Base-by-base conservation (phyloP, 2,113 vertebrate genomes). In the Rhodinocichla rosea region DNA sequence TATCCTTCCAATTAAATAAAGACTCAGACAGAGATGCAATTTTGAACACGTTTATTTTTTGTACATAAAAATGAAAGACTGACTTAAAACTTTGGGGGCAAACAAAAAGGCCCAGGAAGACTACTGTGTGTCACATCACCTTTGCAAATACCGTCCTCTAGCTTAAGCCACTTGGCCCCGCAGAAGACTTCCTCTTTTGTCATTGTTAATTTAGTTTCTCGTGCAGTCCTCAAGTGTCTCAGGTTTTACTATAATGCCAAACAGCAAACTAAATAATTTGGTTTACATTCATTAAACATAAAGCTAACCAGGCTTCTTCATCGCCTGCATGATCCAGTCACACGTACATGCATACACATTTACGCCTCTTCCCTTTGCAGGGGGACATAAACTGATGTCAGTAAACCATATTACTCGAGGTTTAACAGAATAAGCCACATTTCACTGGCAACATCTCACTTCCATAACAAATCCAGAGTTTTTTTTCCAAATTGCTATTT, bases 41-140 rank as follows among this genome's bases (percentile, higher is more conserved):
- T 96, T 97, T 87, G 92, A 96, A 97, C 83, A 95, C n/a, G 88
- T 98, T 98, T 98, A 98, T 96, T 98, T 97, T 96, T 97, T n/a
- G 53, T 97, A 97, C 89, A 96, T 95, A 93, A 96, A 95, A 94
- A 81, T 16, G 62, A 74, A 94, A 94, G 87, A 91, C 85, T 95
- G 83, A 92, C 39, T 89, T 96, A 87, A 94, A 97, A 94, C n/a
- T 89, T 0, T 62, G 26, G 92, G 53, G 82, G 75, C 57, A 63
- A 87, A 85, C 89, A 95, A 94, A 87, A 86, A 89, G 79, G 79
- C 94, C 90, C 83, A 85, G 89, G 92, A 93, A 95, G 91, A 93
- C 90, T 88, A 79, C 53, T 47, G 40, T 26, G 74, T 47, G 28
- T 76, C 65, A 83, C 0, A 0, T 77, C 75, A 94, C 3, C 52